Conservation (phyloP, 2,797 vertebrate species). For the Forpus xanthops region DNA sequence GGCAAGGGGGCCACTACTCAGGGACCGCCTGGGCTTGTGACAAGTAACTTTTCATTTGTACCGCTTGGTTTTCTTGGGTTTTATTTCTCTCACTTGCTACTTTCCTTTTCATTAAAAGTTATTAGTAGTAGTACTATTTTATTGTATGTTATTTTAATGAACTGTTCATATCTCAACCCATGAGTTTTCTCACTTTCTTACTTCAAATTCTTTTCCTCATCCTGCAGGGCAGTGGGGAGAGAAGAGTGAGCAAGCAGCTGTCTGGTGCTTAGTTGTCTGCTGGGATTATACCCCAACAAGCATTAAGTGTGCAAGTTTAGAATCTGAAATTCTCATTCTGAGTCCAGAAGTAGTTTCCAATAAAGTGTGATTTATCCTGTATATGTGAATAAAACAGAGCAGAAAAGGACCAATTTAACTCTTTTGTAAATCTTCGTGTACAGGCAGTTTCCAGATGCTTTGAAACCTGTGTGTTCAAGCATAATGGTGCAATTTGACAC, state of each 20-base stretch:
- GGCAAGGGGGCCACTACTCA: not conserved
- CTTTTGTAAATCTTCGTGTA: not conserved
- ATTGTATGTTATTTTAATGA: not conserved
- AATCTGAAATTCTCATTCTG: not conserved
- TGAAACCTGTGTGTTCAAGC: not conserved
- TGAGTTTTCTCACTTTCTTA: not conserved
- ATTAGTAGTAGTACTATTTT: not conserved
- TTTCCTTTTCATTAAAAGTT: not conserved
- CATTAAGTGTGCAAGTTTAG: not conserved
- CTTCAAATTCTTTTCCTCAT: not conserved
- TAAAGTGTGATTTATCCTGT: not conserved
- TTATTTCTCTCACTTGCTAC: not conserved
- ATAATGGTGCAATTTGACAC: not conserved
- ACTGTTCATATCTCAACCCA: not conserved
- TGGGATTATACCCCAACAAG: not conserved
- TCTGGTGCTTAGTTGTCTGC: not conserved
- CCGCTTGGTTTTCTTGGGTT: not conserved
- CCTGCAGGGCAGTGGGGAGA: fast-evolving
- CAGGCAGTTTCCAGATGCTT: not conserved
- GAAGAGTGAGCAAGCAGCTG: not conserved
- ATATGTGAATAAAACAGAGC: not conserved
- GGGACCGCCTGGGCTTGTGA: not conserved
- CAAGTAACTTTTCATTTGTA: not conserved
- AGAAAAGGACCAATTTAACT: not conserved
- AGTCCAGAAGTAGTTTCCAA: not conserved